Conservation (phyloP, 2,888 invertebrate genomes). For the Cylloceria caligata region DNA sequence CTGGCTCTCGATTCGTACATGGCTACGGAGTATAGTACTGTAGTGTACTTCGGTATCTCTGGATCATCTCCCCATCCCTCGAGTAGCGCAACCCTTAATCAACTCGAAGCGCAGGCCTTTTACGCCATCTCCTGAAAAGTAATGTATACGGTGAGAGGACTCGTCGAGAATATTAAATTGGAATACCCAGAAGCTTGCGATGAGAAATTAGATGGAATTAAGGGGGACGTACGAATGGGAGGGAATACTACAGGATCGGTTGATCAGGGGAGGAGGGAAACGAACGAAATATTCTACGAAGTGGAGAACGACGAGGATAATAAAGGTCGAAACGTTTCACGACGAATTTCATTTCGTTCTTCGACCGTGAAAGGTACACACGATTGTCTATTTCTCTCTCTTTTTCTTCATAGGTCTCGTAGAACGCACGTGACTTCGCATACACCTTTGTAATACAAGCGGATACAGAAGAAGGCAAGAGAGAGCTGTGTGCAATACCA, state of each 20-base stretch:
- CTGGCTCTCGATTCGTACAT: background rate
- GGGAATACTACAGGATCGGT: background rate
- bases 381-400: background rate
- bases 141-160: constrained; percentile 18
- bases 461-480: background rate
- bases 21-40: constrained; percentile 3
- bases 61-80: background rate
- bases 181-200: constrained; percentile 22
- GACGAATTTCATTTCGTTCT: constrained; percentile 70
- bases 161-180: constrained; percentile 49
- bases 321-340: constrained; percentile 52
- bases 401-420: constrained; percentile 51
- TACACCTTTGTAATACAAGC: background rate
- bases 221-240: background rate
- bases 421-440: constrained; percentile 72
- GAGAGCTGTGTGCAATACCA: constrained; percentile 10
- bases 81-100: constrained; percentile 35
- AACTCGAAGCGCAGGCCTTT: constrained; percentile 31
- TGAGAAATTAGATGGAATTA: constrained; percentile 22
- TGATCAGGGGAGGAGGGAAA: background rate
- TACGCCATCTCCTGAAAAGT: constrained; percentile 16
- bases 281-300: constrained; percentile 22
- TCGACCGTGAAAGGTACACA: constrained; percentile 1
- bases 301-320: constrained; percentile 3
- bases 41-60: constrained; percentile 14